These are phyloP conservation scores for Acleris cristana DNA, from an alignment of 2,888 invertebrate genomes.

Conservation along the genomic window DNA sequence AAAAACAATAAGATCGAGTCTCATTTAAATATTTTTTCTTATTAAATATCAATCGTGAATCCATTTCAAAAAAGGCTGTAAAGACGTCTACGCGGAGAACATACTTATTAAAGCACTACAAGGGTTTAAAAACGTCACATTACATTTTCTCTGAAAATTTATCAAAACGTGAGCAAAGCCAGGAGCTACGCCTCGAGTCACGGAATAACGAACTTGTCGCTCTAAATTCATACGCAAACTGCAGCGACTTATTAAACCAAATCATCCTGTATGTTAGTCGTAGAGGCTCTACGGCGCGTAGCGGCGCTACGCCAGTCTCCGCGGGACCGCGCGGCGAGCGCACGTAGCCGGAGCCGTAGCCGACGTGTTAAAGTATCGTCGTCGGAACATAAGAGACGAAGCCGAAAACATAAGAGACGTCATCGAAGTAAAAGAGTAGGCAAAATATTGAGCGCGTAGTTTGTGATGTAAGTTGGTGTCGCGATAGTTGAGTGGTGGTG, in stretches of 20 bases:
- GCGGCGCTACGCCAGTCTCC: slow-evolving; percentile 43
- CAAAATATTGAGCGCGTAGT: neutral
- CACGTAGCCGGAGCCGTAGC: slow-evolving; percentile 34
- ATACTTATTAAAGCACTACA: too few species aligned
- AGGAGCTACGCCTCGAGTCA: neutral
- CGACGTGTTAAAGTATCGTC: too few species aligned
- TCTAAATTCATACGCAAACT: slow-evolving; percentile 55
- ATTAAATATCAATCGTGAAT: neutral
- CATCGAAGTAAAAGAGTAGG: too few species aligned
- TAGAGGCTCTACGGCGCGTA: slow-evolving; percentile 44
- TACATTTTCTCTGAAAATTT: neutral
- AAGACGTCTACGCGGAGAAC: too few species aligned
- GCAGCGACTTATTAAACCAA: slow-evolving; percentile 67
- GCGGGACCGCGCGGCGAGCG: slow-evolving; percentile 45
- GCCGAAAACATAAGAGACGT: too few species aligned
- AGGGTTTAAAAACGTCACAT: too few species aligned
- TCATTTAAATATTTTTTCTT: neutral
- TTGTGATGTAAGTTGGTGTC: slow-evolving; percentile 16
- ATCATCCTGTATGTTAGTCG: slow-evolving; percentile 66
- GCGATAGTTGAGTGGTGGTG: slow-evolving; percentile 29
- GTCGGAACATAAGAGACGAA: too few species aligned
- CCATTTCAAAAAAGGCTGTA: too few species aligned
- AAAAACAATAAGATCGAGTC: too few species aligned
- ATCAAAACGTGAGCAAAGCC: neutral
- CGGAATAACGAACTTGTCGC: slow-evolving; percentile 16